phyloP scores from a whole-genome alignment of 2,797 vertebrate species.

The Echeneis naucrates region DNA sequence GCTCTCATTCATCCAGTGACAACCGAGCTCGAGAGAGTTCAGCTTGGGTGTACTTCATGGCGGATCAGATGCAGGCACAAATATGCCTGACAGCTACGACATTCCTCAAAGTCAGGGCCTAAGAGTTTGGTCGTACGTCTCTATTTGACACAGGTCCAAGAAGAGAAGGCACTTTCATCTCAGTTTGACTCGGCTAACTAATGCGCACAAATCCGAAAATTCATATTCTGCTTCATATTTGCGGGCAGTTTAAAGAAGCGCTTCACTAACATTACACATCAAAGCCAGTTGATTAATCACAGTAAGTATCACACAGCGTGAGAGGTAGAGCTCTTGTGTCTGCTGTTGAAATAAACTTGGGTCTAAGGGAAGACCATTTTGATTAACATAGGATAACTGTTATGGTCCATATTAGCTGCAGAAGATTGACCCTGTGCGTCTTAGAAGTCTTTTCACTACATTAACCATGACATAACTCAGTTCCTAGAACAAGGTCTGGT shows the following conservation, averaged over 20 bases:
- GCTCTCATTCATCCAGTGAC: slow-evolving; percentile 33
- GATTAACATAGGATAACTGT: neutral
- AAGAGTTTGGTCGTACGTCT: slow-evolving; percentile 25
- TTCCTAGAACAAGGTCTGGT: neutral
- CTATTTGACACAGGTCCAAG: slow-evolving; percentile 19
- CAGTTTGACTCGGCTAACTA: neutral
- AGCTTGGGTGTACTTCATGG: slow-evolving; percentile 35
- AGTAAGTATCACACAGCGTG: neutral
- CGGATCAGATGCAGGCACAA: slow-evolving; percentile 33
- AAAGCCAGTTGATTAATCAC: neutral
- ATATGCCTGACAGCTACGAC: slow-evolving; percentile 30
- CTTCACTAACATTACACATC: neutral
- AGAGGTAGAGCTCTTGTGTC: neutral
- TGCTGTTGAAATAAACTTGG: slow-evolving; percentile 2
- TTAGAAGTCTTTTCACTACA: neutral
- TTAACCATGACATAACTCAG: neutral
- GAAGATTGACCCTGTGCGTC: neutral
- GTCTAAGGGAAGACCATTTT: neutral
- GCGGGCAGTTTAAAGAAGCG: neutral
- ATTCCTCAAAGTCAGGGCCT: slow-evolving; percentile 29
- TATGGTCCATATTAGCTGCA: neutral
- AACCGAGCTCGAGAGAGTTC: slow-evolving; percentile 38
- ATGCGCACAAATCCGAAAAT: slow-evolving; percentile 14
- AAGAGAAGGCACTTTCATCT: slow-evolving; percentile 1
- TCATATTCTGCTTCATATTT: neutral